phyloP scores from a whole-genome alignment of 2,113 vertebrate genomes.

The Charina bottae region DNA sequence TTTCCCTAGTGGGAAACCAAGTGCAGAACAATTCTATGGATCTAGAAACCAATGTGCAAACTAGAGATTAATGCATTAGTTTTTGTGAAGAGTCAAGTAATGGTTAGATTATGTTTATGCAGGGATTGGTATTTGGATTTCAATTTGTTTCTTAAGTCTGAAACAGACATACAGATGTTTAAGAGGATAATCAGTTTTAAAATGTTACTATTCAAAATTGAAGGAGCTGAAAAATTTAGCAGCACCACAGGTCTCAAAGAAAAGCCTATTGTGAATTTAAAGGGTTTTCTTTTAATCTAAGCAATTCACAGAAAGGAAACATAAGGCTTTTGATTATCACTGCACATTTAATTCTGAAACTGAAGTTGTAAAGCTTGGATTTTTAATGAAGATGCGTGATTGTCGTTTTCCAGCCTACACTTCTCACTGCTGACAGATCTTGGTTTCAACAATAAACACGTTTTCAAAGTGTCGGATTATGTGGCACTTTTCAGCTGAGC shows the following conservation, averaged over 20 bases:
- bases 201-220: constrained; percentile 36
- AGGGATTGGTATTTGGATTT: constrained; percentile 54
- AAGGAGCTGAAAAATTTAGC: constrained; percentile 50
- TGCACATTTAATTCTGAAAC: constrained; percentile 71
- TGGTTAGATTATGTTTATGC: constrained; percentile 63
- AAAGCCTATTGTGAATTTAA: constrained; percentile 64
- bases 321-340: constrained; percentile 80
- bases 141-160: constrained; percentile 63
- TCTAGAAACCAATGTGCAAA: constrained; percentile 67
- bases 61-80: constrained; percentile 54
- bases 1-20: constrained; percentile 33
- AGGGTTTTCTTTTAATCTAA: constrained; percentile 59
- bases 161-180: constrained; percentile 58
- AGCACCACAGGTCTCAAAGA: constrained; percentile 55
- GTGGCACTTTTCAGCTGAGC: constrained; percentile 85
- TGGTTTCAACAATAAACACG: constrained; percentile 89
- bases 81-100: constrained; percentile 61
- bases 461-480: constrained; percentile 93
- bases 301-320: constrained; percentile 75
- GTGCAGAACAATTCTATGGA: constrained; percentile 64
- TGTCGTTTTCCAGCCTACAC: constrained; percentile 47
- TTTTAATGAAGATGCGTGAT: constrained; percentile 54
- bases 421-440: constrained; percentile 86
- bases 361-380: constrained; percentile 57
- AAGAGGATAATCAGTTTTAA: constrained; percentile 54